Percentiles rank a stretch among this genome's conserved stretches.
Evolutionary conservation across 2,113 vertebrate species (phyloP).

Genomic region (mouse (Mus musculus)): GRCm39 chr16:90518001-90518500

Average conservation of each 20-base stretch:
- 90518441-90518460: neutral
- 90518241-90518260: neutral
- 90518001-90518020: neutral
- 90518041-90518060: neutral
- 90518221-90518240: neutral
- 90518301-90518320: neutral
- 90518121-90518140: neutral
- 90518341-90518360: neutral
- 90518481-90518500: neutral
- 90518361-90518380: constrained; percentile 1
- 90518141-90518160: neutral
- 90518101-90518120: neutral
- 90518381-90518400: neutral
- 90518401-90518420: neutral
- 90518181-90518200: neutral
- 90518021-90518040: neutral
- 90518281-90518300: neutral
- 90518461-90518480: neutral
- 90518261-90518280: neutral
- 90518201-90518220: neutral
- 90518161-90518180: neutral
- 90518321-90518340: neutral
- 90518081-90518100: neutral
- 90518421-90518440: neutral
- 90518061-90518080: neutral